Conservation (phyloP, 2,113 vertebrate genomes). For the Nyctibius bracteatus region DNA sequence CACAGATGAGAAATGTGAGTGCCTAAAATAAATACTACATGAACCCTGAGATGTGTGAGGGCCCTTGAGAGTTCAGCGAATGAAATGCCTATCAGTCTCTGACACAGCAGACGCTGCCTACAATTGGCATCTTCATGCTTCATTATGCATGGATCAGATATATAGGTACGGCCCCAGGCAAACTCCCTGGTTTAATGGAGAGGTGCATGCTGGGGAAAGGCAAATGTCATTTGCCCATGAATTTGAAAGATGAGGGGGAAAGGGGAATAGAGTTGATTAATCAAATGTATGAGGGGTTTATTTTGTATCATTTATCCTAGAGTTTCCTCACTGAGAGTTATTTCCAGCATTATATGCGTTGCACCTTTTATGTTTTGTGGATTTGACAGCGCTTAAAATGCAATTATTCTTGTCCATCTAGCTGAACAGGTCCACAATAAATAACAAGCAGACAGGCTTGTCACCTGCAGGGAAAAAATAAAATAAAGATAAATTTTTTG, state of each 20-base stretch:
- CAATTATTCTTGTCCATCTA: not conserved
- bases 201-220: conserved; percentile 54
- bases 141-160: conserved; percentile 85
- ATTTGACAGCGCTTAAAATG: not conserved
- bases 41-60: conserved; percentile 79
- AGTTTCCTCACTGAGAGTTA: not conserved
- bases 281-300: not conserved
- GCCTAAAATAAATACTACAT: conserved; percentile 72
- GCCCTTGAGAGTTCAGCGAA: conserved; percentile 80
- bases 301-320: not conserved
- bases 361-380: not conserved
- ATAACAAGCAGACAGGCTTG: not conserved
- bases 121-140: conserved; percentile 85
- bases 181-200: conserved; percentile 67
- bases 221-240: conserved; percentile 46
- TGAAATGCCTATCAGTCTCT: conserved; percentile 88
- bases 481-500: not conserved
- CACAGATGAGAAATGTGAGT: conserved; percentile 74
- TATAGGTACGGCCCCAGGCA: conserved; percentile 76
- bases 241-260: conserved; percentile 42
- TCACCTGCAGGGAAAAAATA: not conserved
- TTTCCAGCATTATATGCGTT: not conserved
- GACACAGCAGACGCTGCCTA: conserved; percentile 82
- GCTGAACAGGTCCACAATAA: not conserved
- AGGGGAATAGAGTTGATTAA: conserved; percentile 30